phyloP scores from a whole-genome alignment of 2,797 vertebrate genomes.

The Acipenser oxyrinchus region DNA sequence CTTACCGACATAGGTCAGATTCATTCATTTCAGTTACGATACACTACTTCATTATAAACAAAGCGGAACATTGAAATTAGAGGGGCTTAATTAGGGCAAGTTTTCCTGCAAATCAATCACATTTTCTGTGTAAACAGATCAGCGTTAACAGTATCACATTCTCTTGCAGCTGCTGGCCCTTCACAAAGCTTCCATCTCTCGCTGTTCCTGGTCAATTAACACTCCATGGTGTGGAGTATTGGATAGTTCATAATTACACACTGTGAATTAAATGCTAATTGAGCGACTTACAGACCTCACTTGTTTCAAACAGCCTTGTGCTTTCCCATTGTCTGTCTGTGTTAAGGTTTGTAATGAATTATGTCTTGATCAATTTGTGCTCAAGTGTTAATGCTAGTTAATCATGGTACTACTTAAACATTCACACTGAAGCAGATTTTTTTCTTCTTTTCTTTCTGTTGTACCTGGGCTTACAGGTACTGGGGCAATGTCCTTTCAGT shows the following conservation, averaged over 20 bases:
- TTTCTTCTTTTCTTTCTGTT: too few relatives aligned
- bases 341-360: not conserved
- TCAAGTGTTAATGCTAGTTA: not conserved
- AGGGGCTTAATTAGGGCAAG: conserved; percentile 50
- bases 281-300: conserved; percentile 61
- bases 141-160: conserved; percentile 46
- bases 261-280: conserved; percentile 67
- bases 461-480: too few relatives aligned
- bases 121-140: conserved; percentile 43
- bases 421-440: too few relatives aligned
- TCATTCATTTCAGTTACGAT: too few relatives aligned
- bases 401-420: not conserved
- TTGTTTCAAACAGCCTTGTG: conserved; percentile 50
- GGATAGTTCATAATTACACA: conserved; percentile 54
- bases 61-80: conserved; percentile 28
- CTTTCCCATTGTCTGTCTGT: conserved; percentile 41
- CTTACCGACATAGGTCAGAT: too few relatives aligned
- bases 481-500: too few relatives aligned
- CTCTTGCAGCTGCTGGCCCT: conserved; percentile 43
- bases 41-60: too few relatives aligned
- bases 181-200: conserved; percentile 33
- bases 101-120: conserved; percentile 58
- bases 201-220: not conserved
- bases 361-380: not conserved
- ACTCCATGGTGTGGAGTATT: not conserved